Evolutionary conservation across 2,113 vertebrate genomes (phyloP).

Genomic region (Trachemys scripta): DNA sequence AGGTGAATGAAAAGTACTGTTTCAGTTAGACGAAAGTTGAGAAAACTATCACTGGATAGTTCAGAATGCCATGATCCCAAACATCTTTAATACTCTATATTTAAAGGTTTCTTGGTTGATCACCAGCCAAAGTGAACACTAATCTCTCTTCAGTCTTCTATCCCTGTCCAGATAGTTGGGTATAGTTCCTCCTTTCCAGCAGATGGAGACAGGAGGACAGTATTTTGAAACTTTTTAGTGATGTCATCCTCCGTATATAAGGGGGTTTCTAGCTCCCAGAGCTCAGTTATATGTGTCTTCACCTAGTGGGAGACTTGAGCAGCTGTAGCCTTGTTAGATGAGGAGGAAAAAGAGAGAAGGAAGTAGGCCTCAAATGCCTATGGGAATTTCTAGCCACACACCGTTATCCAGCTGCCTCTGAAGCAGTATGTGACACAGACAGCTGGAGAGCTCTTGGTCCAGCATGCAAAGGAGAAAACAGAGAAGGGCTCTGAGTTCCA

Average conservation of each 20-base stretch:
- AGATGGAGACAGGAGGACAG: neutral
- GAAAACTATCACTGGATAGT: neutral
- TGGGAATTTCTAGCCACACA: neutral
- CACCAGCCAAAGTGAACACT: neutral
- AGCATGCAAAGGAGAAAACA: neutral
- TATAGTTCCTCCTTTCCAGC: neutral
- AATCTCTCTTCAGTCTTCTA: conserved; percentile 10
- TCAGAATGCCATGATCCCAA: neutral
- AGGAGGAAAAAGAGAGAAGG: neutral
- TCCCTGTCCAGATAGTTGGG: neutral
- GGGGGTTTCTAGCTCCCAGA: neutral
- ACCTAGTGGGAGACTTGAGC: neutral
- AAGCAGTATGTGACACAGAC: neutral
- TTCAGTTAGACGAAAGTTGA: neutral
- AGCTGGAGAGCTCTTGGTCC: neutral
- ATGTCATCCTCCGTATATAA: accelerated
- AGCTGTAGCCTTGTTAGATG: neutral
- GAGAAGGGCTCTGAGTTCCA: neutral
- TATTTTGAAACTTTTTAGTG: neutral
- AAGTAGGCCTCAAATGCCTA: neutral
- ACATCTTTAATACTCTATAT: neutral
- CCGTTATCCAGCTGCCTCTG: neutral
- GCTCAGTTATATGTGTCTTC: neutral
- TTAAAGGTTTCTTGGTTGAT: neutral
- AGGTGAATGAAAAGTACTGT: neutral